Evolutionary conservation across 1,140 invertebrate species (phyloP).

Genomic region (Pectinophora gossypiella): DNA sequence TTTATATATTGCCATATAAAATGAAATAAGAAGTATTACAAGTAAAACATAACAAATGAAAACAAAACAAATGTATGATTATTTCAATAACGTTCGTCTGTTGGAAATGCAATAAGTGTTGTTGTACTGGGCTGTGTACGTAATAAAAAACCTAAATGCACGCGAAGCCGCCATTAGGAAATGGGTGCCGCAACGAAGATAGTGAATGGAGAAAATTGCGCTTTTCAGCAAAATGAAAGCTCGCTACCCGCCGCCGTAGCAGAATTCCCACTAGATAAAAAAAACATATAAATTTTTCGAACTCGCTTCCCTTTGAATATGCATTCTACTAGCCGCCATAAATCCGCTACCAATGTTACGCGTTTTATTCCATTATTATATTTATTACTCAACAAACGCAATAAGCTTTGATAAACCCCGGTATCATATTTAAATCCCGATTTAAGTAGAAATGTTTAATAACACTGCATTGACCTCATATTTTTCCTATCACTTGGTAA

Average conservation of each 20-base stretch:
- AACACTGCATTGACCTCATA: no score
- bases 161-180: conserved; percentile 63
- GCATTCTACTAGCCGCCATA: conserved; percentile 26
- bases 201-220: conserved; percentile 68
- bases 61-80: no score
- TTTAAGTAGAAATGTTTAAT: no score
- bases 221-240: conserved; percentile 69
- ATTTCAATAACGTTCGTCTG: neutral
- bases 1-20: no score
- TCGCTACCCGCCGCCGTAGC: conserved; percentile 44
- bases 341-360: conserved; percentile 14
- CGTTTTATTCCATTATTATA: neutral
- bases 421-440: no score
- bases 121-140: conserved; percentile 26
- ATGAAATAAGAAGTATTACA: conserved; percentile 10
- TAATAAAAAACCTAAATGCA: conserved; percentile 56
- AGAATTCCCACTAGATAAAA: conserved; percentile 56
- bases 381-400: neutral
- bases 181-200: conserved; percentile 50
- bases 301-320: conserved; percentile 36
- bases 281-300: conserved; percentile 51
- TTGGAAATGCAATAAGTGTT: conserved; percentile 18
- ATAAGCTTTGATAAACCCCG: neutral
- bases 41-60: no score
- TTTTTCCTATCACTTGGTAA: no score